Evolutionary conservation across 2,113 vertebrate genomes (phyloP).

Genomic region (Phainopepla nitens): DNA sequence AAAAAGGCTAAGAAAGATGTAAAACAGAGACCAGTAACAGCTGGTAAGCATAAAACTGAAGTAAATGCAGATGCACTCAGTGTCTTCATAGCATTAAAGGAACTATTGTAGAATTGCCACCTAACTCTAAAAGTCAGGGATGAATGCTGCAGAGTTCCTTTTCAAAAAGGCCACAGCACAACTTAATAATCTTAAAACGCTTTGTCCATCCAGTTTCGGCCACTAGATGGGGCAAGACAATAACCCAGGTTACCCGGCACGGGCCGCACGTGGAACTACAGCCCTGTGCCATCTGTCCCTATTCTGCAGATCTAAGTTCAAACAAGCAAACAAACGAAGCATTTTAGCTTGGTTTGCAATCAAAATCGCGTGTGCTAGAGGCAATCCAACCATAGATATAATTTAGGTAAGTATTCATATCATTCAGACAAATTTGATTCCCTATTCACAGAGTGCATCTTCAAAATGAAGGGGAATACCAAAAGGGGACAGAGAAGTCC

Average conservation of each 20-base stretch:
- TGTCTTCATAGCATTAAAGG: background rate
- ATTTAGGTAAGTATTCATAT: background rate
- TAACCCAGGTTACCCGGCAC: background rate
- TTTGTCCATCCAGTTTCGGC: background rate
- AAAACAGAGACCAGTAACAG: background rate
- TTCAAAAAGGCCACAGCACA: background rate
- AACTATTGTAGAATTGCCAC: background rate
- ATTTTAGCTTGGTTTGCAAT: background rate
- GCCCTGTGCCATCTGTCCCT: background rate
- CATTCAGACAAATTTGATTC: background rate
- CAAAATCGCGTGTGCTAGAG: background rate
- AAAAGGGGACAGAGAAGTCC: background rate
- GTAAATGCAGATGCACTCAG: background rate
- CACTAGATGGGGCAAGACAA: conserved; percentile 49
- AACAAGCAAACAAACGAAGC: background rate
- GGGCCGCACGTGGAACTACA: background rate
- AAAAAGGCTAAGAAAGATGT: background rate
- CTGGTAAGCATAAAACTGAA: background rate
- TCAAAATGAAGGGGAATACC: background rate
- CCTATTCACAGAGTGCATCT: background rate
- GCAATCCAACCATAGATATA: background rate
- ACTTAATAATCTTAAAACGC: background rate
- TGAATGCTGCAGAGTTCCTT: background rate
- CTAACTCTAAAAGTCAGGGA: background rate
- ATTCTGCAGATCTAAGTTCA: background rate